A percentile compares a stretch with the other conserved stretches of the same genome.
Evolutionary conservation across 2,888 invertebrate species (phyloP).

Genomic region (Lapara coniferarum): DNA sequence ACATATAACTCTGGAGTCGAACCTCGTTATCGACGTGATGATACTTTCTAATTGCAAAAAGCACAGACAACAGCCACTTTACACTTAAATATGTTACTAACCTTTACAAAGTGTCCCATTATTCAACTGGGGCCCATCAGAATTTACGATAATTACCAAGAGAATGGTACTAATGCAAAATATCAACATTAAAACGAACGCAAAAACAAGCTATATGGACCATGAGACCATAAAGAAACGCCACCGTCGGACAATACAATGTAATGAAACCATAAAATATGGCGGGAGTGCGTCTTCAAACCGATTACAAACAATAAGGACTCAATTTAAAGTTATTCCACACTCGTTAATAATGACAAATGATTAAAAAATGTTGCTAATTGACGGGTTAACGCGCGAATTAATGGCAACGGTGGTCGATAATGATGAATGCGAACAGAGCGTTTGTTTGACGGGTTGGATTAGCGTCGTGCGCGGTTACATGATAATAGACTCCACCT

Average conservation of each 20-base stretch:
- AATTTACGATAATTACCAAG: constrained; percentile 51
- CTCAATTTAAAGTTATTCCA: constrained; percentile 49
- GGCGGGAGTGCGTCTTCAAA: constrained; percentile 40
- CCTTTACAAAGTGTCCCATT: constrained; percentile 52
- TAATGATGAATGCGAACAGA: constrained; percentile 62
- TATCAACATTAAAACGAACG: constrained; percentile 36
- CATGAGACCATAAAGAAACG: constrained; percentile 42
- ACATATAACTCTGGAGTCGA: not conserved
- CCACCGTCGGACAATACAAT: constrained; percentile 24
- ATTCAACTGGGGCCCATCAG: constrained; percentile 34
- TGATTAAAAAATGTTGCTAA: constrained; percentile 68
- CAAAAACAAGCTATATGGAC: constrained; percentile 44
- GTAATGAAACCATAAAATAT: constrained; percentile 35
- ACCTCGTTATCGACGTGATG: constrained; percentile 10
- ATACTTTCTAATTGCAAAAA: constrained; percentile 19
- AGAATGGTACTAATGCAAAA: constrained; percentile 45
- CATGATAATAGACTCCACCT: constrained; percentile 54
- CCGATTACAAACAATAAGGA: constrained; percentile 49
- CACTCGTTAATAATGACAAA: constrained; percentile 69
- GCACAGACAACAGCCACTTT: constrained; percentile 20
- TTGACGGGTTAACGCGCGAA: constrained; percentile 67
- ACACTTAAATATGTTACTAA: constrained; percentile 37
- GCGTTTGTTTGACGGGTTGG: constrained; percentile 58
- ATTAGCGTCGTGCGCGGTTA: constrained; percentile 53
- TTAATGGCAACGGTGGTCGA: constrained; percentile 66